A percentile compares a stretch with the other conserved stretches of the same genome.
Conservation (phyloP, 2,888 invertebrate species). For the Lasioglossum zephyrum region DNA sequence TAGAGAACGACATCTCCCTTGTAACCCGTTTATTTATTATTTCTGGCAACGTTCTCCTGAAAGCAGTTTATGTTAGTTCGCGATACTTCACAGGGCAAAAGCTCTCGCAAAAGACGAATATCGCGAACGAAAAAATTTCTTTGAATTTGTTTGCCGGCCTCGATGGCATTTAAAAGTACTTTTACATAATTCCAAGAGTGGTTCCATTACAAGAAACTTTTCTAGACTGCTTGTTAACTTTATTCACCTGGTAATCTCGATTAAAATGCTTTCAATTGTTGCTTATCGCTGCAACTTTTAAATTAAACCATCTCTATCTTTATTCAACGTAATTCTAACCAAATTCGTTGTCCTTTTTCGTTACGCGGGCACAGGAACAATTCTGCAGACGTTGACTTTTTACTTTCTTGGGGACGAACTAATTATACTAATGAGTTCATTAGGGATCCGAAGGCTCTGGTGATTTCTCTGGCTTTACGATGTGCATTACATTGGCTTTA, state of each 20-base stretch:
- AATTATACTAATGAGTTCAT: background rate
- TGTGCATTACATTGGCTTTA: too few species aligned
- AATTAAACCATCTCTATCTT: background rate
- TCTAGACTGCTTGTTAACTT: background rate
- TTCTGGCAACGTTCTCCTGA: background rate
- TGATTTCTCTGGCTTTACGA: background rate
- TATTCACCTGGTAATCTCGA: background rate
- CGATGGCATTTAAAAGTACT: background rate
- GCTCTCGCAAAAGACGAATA: background rate
- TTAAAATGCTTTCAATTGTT: conserved; percentile 3
- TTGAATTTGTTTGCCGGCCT: background rate
- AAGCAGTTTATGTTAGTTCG: background rate
- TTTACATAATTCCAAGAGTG: background rate
- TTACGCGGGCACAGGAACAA: background rate
- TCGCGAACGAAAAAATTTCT: background rate
- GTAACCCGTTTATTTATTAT: background rate
- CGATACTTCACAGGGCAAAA: background rate
- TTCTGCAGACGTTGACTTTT: background rate
- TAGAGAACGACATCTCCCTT: background rate
- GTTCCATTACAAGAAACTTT: background rate
- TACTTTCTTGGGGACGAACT: background rate
- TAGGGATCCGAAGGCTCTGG: background rate
- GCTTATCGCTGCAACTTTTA: background rate
- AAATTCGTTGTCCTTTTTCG: background rate
- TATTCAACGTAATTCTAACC: background rate